These are phyloP conservation scores for Leptoclinus maculatus DNA, from an alignment of 2,797 vertebrate genomes.

Conservation along the genomic window DNA sequence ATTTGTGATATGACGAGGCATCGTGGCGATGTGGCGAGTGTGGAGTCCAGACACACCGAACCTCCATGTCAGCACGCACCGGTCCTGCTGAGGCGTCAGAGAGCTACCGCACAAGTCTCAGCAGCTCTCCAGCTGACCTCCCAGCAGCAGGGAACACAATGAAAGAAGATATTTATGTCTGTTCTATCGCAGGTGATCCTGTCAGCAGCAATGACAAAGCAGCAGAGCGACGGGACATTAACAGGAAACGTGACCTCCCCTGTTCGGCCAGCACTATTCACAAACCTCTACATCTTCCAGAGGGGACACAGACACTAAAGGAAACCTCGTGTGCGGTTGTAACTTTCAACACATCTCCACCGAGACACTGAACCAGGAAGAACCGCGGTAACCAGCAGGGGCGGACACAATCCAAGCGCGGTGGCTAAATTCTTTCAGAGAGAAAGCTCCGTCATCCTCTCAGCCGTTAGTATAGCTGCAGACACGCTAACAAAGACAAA, in stretches of 20 bases:
- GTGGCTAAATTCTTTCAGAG: constrained; percentile 27
- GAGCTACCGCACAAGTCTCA: constrained; percentile 7
- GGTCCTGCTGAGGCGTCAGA: neutral
- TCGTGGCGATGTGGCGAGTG: neutral
- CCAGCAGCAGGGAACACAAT: neutral
- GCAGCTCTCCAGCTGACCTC: neutral
- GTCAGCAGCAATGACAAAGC: constrained; percentile 41
- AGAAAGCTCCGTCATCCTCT: constrained; percentile 38
- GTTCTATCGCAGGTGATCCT: neutral
- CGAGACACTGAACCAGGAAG: neutral
- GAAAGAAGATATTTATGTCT: constrained; percentile 18
- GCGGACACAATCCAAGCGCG: constrained; percentile 5
- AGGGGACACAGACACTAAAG: constrained; percentile 14
- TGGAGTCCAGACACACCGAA: neutral
- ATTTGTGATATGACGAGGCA: neutral
- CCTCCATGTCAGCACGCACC: neutral
- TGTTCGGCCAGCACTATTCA: constrained; percentile 15
- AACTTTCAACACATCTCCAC: constrained; percentile 15
- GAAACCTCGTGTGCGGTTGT: constrained; percentile 1
- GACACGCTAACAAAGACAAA: constrained; percentile 29
- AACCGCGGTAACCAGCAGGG: constrained; percentile 39
- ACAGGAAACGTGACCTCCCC: constrained; percentile 27
- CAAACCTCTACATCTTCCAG: constrained; percentile 21
- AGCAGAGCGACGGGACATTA: constrained; percentile 14
- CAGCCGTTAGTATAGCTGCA: constrained; percentile 46